Percentiles rank a stretch among this genome's conserved stretches.
Conservation (phyloP, 1,140 invertebrate genomes). For the Plectus sambesii region DNA sequence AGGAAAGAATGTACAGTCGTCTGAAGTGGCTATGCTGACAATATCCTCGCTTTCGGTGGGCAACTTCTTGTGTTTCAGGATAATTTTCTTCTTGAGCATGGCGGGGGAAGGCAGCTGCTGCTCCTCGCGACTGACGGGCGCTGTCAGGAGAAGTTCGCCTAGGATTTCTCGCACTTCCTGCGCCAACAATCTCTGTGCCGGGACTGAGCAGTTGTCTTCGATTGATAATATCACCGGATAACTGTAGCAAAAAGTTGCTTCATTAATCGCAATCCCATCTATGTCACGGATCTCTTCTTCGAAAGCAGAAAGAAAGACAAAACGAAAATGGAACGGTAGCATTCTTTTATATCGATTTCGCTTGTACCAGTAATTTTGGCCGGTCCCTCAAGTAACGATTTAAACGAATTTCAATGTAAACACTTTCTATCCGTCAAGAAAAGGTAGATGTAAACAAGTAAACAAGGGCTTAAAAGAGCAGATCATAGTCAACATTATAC, state of each 20-base stretch:
- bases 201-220: constrained; percentile 91
- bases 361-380: too few species aligned
- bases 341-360: too few species aligned
- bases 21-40: constrained; percentile 1
- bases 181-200: constrained; percentile 92
- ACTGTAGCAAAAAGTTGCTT: constrained; percentile 46
- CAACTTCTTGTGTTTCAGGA: constrained; percentile 48
- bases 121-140: constrained; percentile 55
- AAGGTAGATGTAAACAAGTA: too few species aligned
- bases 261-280: background rate
- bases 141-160: constrained; percentile 53
- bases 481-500: too few species aligned
- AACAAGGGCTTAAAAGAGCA: too few species aligned
- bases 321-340: too few species aligned
- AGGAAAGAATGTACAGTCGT: constrained; percentile 24
- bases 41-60: constrained; percentile 33
- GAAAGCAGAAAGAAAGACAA: constrained; percentile 4
- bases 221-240: constrained; percentile 94
- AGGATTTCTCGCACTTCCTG: constrained; percentile 75
- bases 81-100: constrained; percentile 53
- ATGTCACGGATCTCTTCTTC: too few species aligned
- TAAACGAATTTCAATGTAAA: too few species aligned
- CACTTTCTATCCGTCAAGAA: too few species aligned
- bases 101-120: constrained; percentile 72
- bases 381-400: too few species aligned